Conservation (phyloP, 2,797 vertebrate species). For the Bradypus variegatus region DNA sequence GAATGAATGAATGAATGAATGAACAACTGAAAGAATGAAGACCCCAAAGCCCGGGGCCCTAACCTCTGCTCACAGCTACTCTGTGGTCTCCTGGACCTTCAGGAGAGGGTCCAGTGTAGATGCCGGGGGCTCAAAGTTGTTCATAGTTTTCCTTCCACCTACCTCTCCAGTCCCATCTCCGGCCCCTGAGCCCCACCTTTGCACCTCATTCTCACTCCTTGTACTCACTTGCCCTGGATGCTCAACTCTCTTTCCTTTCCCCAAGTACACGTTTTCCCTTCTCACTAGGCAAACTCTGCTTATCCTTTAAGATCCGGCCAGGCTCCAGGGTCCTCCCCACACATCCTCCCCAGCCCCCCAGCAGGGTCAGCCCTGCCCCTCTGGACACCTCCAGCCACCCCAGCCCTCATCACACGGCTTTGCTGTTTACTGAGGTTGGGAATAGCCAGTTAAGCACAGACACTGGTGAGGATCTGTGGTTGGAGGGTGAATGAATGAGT, state of each 20-base stretch:
- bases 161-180: neutral
- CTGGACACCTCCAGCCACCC: neutral
- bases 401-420: neutral
- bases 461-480: neutral
- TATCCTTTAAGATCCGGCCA: neutral
- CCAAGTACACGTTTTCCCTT: neutral
- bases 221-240: neutral
- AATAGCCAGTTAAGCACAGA: neutral
- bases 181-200: neutral
- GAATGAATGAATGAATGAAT: neutral
- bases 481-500: neutral
- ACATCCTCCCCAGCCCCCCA: rapidly evolving
- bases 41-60: neutral
- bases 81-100: neutral
- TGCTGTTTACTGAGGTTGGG: neutral
- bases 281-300: neutral
- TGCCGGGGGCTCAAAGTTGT: neutral
- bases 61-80: neutral
- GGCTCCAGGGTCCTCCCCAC: too few relatives aligned
- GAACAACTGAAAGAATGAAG: neutral
- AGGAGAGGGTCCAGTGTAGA: neutral
- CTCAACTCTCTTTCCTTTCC: neutral
- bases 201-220: neutral
- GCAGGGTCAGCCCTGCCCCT: neutral
- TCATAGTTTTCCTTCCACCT: neutral